Base-by-base conservation (phyloP, 2,113 vertebrate genomes). In the Upupa epops region DNA sequence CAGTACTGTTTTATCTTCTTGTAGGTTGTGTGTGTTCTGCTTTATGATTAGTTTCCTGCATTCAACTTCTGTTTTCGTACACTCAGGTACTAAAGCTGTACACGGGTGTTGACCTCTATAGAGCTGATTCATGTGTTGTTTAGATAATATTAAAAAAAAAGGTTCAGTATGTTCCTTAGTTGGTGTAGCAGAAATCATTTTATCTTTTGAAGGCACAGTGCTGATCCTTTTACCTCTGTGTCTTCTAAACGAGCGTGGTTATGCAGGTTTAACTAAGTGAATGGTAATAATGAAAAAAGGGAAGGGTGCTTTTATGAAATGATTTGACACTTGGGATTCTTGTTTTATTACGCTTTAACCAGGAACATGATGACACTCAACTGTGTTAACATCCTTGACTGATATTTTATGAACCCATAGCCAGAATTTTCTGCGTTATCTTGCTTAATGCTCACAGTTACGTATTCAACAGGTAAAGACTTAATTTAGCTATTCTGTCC, bases 1-100 rank as follows among this genome's bases (percentile, higher is more conserved):
- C 75, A 59, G 5, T 13, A 3, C 46, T 81, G 13, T 0, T 46
- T 37, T 61, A 0, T 83, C 8, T 66, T 14, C 5, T 2, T 37
- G 9, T 46, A 32, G 31, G 5, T 60, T 52, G 10, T 24, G 8
- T 64, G 2, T 69, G 3, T 58, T 75, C 22, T 56, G 12, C 32
- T 65, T 18, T 80, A 0, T 66, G 56, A 68, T 71, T 77, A 31
- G 55, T 68, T 66, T 61, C 28, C 8, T 32, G 4, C 52, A n/a
- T 54, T 65, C 45, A 54, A 9, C 12, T 54, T 46, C 21, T 58
- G 1, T 59, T 89, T 68, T 64, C 21, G 32, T 81, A 75, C 49
- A 21, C 17, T 81, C 2, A 7, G 36, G 7, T 60, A 3, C 32
- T 34, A 5, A 18, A 78, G 12, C 48, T 86, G 19, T 55, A 42